Evolutionary conservation across 2,113 vertebrate genomes (phyloP).

Genomic region (Eublepharis macularius): DNA sequence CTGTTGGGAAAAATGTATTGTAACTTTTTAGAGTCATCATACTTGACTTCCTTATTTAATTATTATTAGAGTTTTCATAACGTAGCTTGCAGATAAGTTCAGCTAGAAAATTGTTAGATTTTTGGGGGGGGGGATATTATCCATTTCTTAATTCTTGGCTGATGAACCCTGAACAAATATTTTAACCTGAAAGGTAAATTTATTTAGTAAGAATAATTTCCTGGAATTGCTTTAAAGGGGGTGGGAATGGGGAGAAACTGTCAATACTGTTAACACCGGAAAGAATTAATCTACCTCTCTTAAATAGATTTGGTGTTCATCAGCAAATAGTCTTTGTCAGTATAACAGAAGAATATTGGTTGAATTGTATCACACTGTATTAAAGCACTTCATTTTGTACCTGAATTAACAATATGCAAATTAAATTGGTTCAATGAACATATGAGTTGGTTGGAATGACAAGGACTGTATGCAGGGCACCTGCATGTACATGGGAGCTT

Average conservation of each 20-base stretch:
- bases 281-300: slow-evolving; percentile 28
- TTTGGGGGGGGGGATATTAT: slow-evolving; percentile 17
- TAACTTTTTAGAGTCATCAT: slow-evolving; percentile 12
- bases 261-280: slow-evolving; percentile 35
- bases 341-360: slow-evolving; percentile 50
- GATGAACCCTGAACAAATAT: not conserved
- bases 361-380: slow-evolving; percentile 42
- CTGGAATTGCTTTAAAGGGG: slow-evolving; percentile 3
- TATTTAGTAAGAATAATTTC: slow-evolving; percentile 47
- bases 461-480: not conserved
- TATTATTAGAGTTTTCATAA: not conserved
- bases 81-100: slow-evolving; percentile 22
- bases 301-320: slow-evolving; percentile 43
- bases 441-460: not conserved
- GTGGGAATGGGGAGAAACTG: not conserved
- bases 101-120: not conserved
- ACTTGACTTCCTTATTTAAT: slow-evolving; percentile 23
- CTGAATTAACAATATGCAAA: not conserved
- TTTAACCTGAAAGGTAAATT: slow-evolving; percentile 6
- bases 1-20: slow-evolving; percentile 23
- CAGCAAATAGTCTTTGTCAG: slow-evolving; percentile 49
- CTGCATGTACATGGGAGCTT: not conserved
- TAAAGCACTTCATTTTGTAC: slow-evolving; percentile 24
- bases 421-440: not conserved
- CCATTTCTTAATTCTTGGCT: not conserved